Evolutionary conservation across 2,113 vertebrate genomes (phyloP), one percentile per base, ranked within the genome.

Genomic region (Tylochromis polylepis): DNA sequence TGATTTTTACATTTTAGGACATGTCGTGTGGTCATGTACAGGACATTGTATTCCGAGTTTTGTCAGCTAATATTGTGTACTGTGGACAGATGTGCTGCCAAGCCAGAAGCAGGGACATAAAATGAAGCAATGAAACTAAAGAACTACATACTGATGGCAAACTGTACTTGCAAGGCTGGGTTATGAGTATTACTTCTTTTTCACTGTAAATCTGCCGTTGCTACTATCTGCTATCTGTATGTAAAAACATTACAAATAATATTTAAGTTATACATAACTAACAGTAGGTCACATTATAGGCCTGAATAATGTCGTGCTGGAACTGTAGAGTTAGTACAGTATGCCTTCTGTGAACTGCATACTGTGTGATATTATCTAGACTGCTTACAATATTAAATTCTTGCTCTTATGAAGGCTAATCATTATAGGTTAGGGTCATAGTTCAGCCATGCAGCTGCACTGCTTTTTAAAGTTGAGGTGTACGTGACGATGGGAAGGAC

Each of bases 181-280:
- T 60, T 57, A 57, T 7, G 11, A 57, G 3, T 24, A 57, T 11
- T 57, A 57, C 24, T 57, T 60, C 16, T 60, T 34, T 16, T 60
- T 60, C 29, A 60, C 58, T 18, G 1, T 31, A 60, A 60, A 18
- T 34, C 18, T 0, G 9, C 58, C 31, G 8, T 34, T 34, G 58
- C 27, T 31, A 31, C 0, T 31, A 31, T 60, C 29, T 0, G 0
- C 4, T 59, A 59, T 59, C 57, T 59, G 14, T 5, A 3, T 59
- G 57, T 9, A 16, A 59, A 59, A 1, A 59, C 2, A 0, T 29
- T 59, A 9, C 29, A 29, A 59, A 59, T 16, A 60, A 29, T 8
- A 34, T 60, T 60, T 60, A 60, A 2, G 16, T 34, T 62, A 62
- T 62, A 0, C 9, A 6, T 62, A 20, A 34, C 1, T 62, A 62